Percentiles rank a stretch among this genome's conserved stretches.
phyloP scores from a whole-genome alignment of 2,888 invertebrate species.

The Hypercompe scribonia region DNA sequence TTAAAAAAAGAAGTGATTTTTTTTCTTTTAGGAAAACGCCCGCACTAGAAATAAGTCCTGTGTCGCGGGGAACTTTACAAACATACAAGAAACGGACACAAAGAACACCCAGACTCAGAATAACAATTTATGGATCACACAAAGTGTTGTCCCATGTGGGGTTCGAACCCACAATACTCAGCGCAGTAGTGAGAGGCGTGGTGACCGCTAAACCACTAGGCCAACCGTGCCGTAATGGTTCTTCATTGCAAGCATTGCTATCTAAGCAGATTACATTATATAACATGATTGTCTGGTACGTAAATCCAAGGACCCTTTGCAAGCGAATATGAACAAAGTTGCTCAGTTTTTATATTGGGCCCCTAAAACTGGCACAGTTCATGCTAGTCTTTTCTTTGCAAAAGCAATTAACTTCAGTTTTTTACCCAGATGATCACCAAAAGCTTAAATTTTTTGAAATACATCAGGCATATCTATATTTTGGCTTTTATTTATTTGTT shows the following conservation, averaged over 20 bases:
- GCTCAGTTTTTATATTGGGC: not conserved
- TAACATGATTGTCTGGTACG: not conserved
- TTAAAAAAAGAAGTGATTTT: too few species aligned
- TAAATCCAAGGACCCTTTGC: constrained; percentile 1
- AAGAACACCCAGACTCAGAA: too few species aligned
- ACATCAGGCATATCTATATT: not conserved
- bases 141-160: too few species aligned
- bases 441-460: not conserved
- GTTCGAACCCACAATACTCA: too few species aligned
- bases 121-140: too few species aligned
- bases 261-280: not conserved
- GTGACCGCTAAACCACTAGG: too few species aligned
- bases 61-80: too few species aligned
- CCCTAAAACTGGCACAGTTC: not conserved
- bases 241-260: not conserved
- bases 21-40: too few species aligned
- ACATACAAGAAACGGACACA: too few species aligned
- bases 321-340: not conserved
- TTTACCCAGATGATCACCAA: not conserved
- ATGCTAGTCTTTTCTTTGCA: not conserved
- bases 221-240: not conserved
- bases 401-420: not conserved
- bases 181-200: too few species aligned
- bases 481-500: too few species aligned
- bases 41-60: too few species aligned